Evolutionary conservation across 2,113 vertebrate species (phyloP).

Genomic region (Seriola quinqueradiata): DNA sequence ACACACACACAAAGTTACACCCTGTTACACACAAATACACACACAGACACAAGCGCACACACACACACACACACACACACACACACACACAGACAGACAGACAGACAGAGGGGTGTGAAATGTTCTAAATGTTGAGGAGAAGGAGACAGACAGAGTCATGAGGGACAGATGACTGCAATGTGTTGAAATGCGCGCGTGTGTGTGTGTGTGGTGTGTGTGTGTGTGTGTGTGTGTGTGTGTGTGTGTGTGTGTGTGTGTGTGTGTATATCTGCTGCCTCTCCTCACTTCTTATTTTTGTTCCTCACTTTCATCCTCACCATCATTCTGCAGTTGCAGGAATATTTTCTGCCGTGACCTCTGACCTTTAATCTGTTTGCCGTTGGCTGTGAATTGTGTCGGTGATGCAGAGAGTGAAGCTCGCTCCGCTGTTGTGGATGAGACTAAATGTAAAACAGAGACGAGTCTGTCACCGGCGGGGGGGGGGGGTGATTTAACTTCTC

Average conservation of each 20-base stretch:
- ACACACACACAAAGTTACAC: background rate
- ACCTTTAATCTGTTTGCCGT: slow-evolving; percentile 8
- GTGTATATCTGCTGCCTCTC: background rate
- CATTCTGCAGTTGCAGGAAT: background rate
- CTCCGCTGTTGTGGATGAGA: background rate
- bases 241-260: background rate
- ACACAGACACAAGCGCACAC: background rate
- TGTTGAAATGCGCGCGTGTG: slow-evolving; percentile 6
- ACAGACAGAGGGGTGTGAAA: slow-evolving; percentile 44
- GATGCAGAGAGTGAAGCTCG: background rate
- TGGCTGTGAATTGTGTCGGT: background rate
- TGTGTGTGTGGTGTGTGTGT: background rate
- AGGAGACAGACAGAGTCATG: slow-evolving; percentile 22
- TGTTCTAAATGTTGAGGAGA: slow-evolving; percentile 47
- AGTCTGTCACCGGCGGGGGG: slow-evolving; percentile 5
- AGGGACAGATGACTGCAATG: slow-evolving; percentile 15
- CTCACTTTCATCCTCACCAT: background rate
- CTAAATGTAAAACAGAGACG: slow-evolving; percentile 2
- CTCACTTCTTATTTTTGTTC: background rate
- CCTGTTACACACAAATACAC: background rate
- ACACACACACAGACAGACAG: background rate
- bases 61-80: background rate
- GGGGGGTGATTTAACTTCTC: background rate
- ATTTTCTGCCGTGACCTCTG: background rate
- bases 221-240: background rate